Base-by-base conservation (phyloP, 2,797 vertebrate species). In the Alcedo atthis region DNA sequence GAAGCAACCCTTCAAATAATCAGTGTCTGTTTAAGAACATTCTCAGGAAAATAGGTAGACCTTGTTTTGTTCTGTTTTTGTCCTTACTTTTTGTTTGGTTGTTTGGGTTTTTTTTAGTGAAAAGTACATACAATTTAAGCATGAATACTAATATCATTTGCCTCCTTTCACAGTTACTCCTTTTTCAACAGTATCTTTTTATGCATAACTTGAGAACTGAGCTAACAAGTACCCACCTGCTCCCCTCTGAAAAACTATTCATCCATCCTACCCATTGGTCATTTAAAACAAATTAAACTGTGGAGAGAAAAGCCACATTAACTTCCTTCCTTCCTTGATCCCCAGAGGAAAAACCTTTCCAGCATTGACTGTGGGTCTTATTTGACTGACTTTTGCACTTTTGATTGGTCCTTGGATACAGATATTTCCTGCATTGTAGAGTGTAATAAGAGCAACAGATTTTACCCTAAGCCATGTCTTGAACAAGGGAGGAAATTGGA, bases 401-500 rank as follows among this genome's bases (percentile, higher is more conserved):
- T 59, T 88, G 92, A 97, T 96, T 96, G 95, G 97, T 87, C 94
- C 90, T 96, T 92, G 95, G 93, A 93, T 96, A 95, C 92, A 96
- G 94, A 97, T 97, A 96, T 97, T 97, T 98, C 98, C 98, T 97
- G 98, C 94, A 87, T 67, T 94, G 95, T 87, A 93, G 32, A 78
- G 84, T 97, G 98, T 97, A 98, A 98, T 96, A 97, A 95, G 97
- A 98, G 97, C 98, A 97, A 97, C 97, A 96, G 98, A 97, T 97
- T 97, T 98, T 97, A 98, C 97, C 97, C 91, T 97, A 89, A 96
- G 96, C 96, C 79, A 91, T 93, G 94, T 95, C 97, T 95, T 91
- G 97, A 97, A 94, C 97, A 97, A 97, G 95, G 97, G 97, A 98
- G 98, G 98, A 99, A 99, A 98, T 98, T 98, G 98, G 98, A 98